Evolutionary conservation across 2,888 invertebrate genomes (phyloP), one percentile per base, ranked within the genome.

Genomic region (Pseudolycoriella hygida): DNA sequence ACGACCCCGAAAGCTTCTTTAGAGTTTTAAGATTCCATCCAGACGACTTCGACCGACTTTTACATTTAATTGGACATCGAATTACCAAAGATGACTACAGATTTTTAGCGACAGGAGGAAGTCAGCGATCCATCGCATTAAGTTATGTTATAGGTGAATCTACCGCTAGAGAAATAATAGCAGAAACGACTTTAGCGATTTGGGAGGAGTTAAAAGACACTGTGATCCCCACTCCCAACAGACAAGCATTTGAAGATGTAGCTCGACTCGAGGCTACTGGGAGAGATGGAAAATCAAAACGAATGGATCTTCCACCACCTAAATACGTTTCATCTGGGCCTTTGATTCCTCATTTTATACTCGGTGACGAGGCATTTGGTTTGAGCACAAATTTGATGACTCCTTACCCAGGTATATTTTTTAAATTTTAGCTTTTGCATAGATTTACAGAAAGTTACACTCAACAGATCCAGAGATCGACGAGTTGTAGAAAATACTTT

Each of bases 321-420:
- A 17, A 43, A 11, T 17, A 34, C n/a, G 19, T 43, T 12, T 8
- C 20, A 14, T 14, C 10, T 12, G 37, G 19, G 6, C 18, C 18
- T 12, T 19, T 34, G 4, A 2, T 34, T 20, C 37, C 34, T 3
- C 32, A 34, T n/a, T 43, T 17, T 17, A 19, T 43, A 19, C 15
- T 43, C 12, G 37, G 37, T 12, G 43, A 34, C 19, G 37, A 43
- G 32, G 43, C 37, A 5, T 32, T 43, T n/a, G 43, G 43, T 10
- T 17, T 39, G 11, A 14, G 17, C 4, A 3, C 14, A 15, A 15
- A 17, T 8, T 15, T 39, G 39, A 17, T 39, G 39, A 39, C 39
- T 17, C 39, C 39, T 15, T 39, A 25, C 8, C 25, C 25, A 25
- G 25, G 25, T 25, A 25, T 8, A n/a, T n/a, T n/a, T n/a, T n/a